A percentile compares a stretch with the other conserved stretches of the same genome.
phyloP scores from a whole-genome alignment of 2,888 invertebrate species.

The Plagodis pulveraria region DNA sequence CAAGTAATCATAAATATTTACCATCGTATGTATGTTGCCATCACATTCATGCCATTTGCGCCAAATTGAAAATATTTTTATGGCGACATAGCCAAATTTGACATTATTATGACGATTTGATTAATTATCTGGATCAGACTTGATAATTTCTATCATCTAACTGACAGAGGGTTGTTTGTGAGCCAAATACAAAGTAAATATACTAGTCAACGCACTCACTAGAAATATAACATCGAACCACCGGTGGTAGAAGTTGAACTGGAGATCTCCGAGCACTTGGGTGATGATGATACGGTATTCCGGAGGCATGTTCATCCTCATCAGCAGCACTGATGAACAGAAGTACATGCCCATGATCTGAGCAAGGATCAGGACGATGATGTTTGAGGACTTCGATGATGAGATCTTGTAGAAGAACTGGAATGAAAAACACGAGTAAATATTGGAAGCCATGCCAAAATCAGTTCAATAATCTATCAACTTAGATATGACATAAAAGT shows the following conservation, averaged over 20 bases:
- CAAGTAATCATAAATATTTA: no score
- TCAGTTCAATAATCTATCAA: no score
- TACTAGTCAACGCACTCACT: conserved; percentile 97
- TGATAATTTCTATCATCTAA: conserved; percentile 40
- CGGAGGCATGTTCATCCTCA: conserved; percentile 99
- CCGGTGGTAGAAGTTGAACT: conserved; percentile 99
- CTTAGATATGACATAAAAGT: no score
- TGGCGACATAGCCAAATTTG: no score
- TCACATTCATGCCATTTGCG: no score
- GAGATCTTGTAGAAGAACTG: conserved; percentile 99
- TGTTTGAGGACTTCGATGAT: conserved; percentile 98
- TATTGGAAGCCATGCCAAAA: no score
- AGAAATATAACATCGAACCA: conserved; percentile 99
- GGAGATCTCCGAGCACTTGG: conserved; percentile 96
- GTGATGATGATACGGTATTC: conserved; percentile 96
- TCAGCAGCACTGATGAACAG: conserved; percentile 97
- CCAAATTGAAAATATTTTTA: no score
- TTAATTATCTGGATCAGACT: no score
- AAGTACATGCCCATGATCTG: conserved; percentile 99
- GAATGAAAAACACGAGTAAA: conserved; percentile 30
- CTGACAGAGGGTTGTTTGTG: conserved; percentile 92
- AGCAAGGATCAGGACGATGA: conserved; percentile 97
- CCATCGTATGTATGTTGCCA: no score
- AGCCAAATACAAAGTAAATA: conserved; percentile 97
- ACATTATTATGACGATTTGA: no score